These are phyloP conservation scores for Colistium nudipinnis DNA, from an alignment of 2,113 vertebrate genomes.

Conservation along the genomic window DNA sequence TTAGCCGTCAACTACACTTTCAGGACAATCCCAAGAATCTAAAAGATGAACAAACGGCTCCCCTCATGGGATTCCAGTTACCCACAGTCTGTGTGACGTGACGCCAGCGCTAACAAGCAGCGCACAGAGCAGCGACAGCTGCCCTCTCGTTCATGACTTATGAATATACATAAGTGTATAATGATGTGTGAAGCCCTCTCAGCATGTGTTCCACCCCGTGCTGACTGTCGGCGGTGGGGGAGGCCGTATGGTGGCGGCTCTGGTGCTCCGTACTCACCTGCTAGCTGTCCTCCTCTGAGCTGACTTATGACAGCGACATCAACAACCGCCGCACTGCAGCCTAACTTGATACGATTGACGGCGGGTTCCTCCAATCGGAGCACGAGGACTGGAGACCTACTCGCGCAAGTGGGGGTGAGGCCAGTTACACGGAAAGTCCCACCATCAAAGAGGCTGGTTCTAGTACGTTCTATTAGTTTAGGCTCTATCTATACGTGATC, in stretches of 20 bases:
- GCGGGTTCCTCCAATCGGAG: constrained; percentile 51
- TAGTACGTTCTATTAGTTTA: no score
- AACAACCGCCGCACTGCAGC: constrained; percentile 47
- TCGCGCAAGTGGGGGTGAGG: not conserved
- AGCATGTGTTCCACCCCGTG: not conserved
- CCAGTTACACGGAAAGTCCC: no score
- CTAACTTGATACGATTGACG: constrained; percentile 44
- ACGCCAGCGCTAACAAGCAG: not conserved
- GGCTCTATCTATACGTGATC: no score
- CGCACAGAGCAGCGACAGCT: no score
- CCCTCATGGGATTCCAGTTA: constrained; percentile 30
- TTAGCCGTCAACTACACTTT: no score
- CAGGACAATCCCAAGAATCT: constrained; percentile 31
- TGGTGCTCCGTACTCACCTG: constrained; percentile 26
- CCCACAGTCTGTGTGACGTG: not conserved
- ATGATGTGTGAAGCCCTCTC: not conserved
- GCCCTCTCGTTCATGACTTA: no score
- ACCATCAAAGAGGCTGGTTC: no score
- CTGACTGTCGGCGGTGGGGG: not conserved
- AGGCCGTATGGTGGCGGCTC: no score
- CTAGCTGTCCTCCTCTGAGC: constrained; percentile 4
- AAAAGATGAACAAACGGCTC: constrained; percentile 4
- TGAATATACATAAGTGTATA: no score
- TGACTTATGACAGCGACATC: constrained; percentile 68
- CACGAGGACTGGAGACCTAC: rapidly evolving